Evolutionary conservation across 1,140 invertebrate species (phyloP), one percentile per base, ranked within the genome.

Genomic region (Spodoptera litura): DNA sequence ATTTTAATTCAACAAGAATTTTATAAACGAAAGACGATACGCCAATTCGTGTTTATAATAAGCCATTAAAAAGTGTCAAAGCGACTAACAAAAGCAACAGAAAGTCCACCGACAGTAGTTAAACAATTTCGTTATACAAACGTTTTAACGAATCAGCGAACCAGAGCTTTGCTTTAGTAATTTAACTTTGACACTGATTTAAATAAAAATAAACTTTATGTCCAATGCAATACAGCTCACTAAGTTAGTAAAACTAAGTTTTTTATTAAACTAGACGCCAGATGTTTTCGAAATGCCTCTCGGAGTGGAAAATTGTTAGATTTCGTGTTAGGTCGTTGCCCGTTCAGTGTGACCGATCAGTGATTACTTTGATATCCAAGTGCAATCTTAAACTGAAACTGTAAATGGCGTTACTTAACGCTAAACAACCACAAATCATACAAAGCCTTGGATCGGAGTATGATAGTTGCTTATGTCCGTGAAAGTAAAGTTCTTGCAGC

Each of bases 281-380:
- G 86, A 87, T 89, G 87, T 89, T 88, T 88, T 87, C 83, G 85
- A 89, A 90, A 89, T 84, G 81, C 72, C 79, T 79, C 79, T 84
- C 78, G 59, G 79, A 87, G 86, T 91, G 89, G 89, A 89, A 91
- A 91, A 89, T 91, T 85, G 83, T 87, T 85, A 83, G 83, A 88
- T 88, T 88, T 89, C 85, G 85, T 84, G 79, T 81, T 79, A 81
- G 87, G 87, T 90, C 87, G 85, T 81, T 85, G 87, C 74, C 86
- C 87, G 77, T 83, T 78, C 70, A 66, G 80, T 89, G 85, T 88
- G 86, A 88, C 87, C 81, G 83, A 85, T 88, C 84, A 78, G 44
- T 87, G 81, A 87, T 86, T 83, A 81, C 77, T 80, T 72, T 73
- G 77, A 76, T 79, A 78, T 64, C 78, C 70, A 56, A 81, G 64